Percentiles rank a stretch among this genome's conserved stretches.
phyloP scores from a whole-genome alignment of 2,797 vertebrate genomes.

The Enteromius afrohamiltoni region DNA sequence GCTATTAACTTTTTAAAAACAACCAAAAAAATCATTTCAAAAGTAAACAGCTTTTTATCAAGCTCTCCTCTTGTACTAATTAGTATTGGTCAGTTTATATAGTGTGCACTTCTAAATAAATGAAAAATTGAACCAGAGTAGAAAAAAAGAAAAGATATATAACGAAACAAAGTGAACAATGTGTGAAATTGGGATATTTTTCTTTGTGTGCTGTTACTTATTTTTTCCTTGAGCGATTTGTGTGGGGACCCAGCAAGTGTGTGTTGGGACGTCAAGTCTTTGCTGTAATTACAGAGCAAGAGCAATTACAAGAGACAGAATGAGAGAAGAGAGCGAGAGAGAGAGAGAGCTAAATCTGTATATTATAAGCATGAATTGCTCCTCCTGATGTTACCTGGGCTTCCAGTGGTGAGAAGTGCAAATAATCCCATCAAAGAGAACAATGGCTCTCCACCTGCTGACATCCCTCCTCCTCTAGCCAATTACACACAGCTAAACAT shows the following conservation, averaged over 20 bases:
- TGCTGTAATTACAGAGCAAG: constrained; percentile 82
- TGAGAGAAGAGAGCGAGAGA: constrained; percentile 43
- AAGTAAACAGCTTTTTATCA: neutral
- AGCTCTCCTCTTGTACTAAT: neutral
- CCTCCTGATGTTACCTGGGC: constrained; percentile 80
- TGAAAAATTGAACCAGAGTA: neutral
- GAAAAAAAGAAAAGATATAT: constrained; percentile 27
- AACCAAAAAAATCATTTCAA: neutral
- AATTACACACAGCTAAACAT: constrained; percentile 77
- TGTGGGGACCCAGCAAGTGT: constrained; percentile 74
- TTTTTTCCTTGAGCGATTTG: constrained; percentile 68
- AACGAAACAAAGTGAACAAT: constrained; percentile 40
- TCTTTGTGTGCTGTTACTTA: constrained; percentile 65
- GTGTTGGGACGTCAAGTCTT: constrained; percentile 76
- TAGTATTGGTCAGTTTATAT: neutral
- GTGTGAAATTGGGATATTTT: constrained; percentile 59
- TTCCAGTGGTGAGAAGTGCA: constrained; percentile 76
- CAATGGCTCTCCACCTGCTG: constrained; percentile 81
- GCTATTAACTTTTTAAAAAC: neutral
- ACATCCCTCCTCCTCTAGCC: constrained; percentile 62
- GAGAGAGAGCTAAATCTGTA: constrained; percentile 70
- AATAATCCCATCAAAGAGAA: constrained; percentile 84
- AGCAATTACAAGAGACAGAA: constrained; percentile 77
- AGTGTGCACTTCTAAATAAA: constrained; percentile 14
- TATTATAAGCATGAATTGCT: constrained; percentile 70